Conservation (phyloP, 1,140 invertebrate species). For the Calosoma granatense region DNA sequence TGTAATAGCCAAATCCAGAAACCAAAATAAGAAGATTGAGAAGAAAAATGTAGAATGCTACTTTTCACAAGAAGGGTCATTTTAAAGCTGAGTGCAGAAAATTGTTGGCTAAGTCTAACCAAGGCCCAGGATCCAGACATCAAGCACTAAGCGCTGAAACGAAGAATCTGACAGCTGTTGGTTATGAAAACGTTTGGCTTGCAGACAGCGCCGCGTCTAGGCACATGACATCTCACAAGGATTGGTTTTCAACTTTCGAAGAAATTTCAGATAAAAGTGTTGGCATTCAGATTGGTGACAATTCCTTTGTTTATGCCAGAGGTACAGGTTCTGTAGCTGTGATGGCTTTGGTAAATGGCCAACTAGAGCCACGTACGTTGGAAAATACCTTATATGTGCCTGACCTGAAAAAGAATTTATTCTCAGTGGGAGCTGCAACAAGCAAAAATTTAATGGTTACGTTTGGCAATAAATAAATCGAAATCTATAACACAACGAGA, state of each 20-base stretch:
- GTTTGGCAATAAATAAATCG: not conserved
- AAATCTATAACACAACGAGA: not conserved
- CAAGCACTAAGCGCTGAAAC: not conserved
- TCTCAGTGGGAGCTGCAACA: conserved; percentile 13
- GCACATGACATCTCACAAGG: conserved; percentile 7
- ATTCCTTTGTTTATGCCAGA: not conserved
- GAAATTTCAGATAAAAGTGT: not conserved
- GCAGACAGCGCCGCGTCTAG: conserved; percentile 11
- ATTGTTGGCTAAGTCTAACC: not conserved
- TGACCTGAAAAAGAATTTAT: conserved; percentile 10
- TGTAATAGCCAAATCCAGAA: not conserved
- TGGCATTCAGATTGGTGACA: conserved; percentile 5
- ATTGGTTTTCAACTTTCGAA: conserved; percentile 9
- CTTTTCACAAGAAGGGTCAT: not conserved
- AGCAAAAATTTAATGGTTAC: conserved; percentile 1
- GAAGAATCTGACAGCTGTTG: not conserved
- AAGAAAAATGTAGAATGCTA: not conserved
- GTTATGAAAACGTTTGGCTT: conserved; percentile 6
- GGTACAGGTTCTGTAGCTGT: conserved; percentile 14
- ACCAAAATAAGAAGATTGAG: not conserved
- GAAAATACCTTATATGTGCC: conserved; percentile 14
- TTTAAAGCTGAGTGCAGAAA: not conserved
- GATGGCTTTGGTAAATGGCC: conserved; percentile 1
- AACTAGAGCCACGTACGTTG: not conserved
- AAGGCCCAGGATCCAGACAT: not conserved